Base-by-base conservation (phyloP, 2,888 invertebrate species). In the Cerceris ruficornis region DNA sequence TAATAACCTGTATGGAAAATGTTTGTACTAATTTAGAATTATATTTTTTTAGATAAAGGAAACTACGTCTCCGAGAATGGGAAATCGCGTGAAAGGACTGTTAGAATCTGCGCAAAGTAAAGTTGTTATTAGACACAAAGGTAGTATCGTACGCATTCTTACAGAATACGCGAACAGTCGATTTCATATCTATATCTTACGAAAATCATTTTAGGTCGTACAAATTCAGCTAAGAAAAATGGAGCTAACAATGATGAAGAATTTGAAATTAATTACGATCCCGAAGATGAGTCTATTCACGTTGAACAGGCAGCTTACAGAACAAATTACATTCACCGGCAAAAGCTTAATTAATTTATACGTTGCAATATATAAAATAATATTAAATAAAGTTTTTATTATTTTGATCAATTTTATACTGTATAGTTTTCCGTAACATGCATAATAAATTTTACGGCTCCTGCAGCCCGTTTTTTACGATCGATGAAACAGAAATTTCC, bases 121-220 rank as follows among this genome's bases (percentile, higher is more conserved):
- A 70, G 74, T 91, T 17, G 80, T 91, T 11, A 85, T 89, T 39
- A 86, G 86, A 65, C 91, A 91, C 54, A 73, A 87, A 85, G 87
- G 89, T 86, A 87, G n/a, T 39, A 39, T 49, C 62, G 13, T 8
- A 57, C 41, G 11, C 17, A 41, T 14, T 60, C 28, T 41, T 50
- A 8, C 11, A 11, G 67, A 49, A 42, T 66, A 7, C 9, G 7
- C 28, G 14, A 9, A 50, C 9, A 28, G 28, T 28, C 5, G 13
- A 58, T 6, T 49, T 14, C 14, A 59, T 46, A 17, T 49, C 0
- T 8, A 61, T 11, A 46, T 49, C 4, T 14, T 17, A 11, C 58
- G 6, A 14, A 41, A 42, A 0, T 58, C 6, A 0, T 17, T 17
- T 13, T 41, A 78, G 82, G 52, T 9, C 60, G 69, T 9, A 60